phyloP scores from a whole-genome alignment of 2,113 vertebrate genomes.

The Romanogobio albipinnatus region DNA sequence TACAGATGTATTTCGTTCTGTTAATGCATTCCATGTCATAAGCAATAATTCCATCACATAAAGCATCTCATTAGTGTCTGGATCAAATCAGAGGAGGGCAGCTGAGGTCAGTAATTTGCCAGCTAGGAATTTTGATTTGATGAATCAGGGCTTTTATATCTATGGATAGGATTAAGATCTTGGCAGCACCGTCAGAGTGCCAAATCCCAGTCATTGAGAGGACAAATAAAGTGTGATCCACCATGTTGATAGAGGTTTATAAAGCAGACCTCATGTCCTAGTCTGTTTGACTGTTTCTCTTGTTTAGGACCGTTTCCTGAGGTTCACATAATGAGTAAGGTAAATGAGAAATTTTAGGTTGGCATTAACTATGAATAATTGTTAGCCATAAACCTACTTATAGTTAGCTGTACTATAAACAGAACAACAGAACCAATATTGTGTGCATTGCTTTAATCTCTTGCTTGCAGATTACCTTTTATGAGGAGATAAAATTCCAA shows the following conservation, averaged over 20 bases:
- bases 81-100: constrained; percentile 62
- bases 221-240: constrained; percentile 66
- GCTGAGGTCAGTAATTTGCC: constrained; percentile 69
- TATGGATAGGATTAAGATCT: constrained; percentile 68
- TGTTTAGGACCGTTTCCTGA: constrained; percentile 54
- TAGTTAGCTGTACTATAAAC: neutral
- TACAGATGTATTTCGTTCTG: constrained; percentile 58
- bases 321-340: constrained; percentile 68
- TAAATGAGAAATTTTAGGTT: constrained; percentile 53
- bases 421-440: neutral
- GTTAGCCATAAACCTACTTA: neutral
- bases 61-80: constrained; percentile 56
- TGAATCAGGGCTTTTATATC: constrained; percentile 74
- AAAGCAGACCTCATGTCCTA: constrained; percentile 57
- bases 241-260: constrained; percentile 71
- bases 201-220: constrained; percentile 72
- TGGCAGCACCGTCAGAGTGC: constrained; percentile 64
- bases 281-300: constrained; percentile 59
- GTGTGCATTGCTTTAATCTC: neutral
- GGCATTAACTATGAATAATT: neutral
- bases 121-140: constrained; percentile 67
- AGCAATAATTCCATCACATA: constrained; percentile 61
- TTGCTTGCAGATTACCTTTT: constrained; percentile 62
- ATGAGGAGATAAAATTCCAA: constrained; percentile 67
- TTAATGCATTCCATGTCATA: constrained; percentile 55